Evolutionary conservation across 2,797 vertebrate genomes (phyloP), one percentile per base, ranked within the genome.

Genomic region (Mionectes olivaceus): DNA sequence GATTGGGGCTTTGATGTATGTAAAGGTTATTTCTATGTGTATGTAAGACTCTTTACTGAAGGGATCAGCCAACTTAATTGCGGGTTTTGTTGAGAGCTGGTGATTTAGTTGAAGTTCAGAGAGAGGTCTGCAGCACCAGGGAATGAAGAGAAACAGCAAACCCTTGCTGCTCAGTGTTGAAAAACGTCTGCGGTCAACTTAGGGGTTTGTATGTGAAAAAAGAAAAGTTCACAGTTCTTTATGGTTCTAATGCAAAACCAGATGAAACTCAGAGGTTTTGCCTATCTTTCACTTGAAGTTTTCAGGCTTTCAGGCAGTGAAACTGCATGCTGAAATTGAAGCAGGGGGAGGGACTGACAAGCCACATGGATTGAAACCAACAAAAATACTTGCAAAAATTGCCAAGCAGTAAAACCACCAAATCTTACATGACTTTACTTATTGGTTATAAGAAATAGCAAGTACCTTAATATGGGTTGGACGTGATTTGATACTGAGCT

Each of bases 31-130:
- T 94, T 90, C 94, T 84, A 13, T 90, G 89, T 87, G 74, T 77
- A 79, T 74, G 86, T 93, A 91, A 81, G 89, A 80, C 74, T 60
- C 85, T 90, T 74, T 57, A 74, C 74, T 65, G 80, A 87, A 77
- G 68, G 90, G 64, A 94, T 79, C 90, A 77, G 91, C 73, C 85
- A 94, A 88, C 85, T 89, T 96, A 94, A 95, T 91, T 96, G 93
- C 1, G 75, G 87, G 93, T 94, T 94, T 95, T 97, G 80, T 96
- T 86, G 95, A 90, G 80, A 94, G 77, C 79, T 88, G 78, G 69
- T 83, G 85, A 95, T 96, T 92, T 90, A 90, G 89, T 82, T 94
- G 39, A 89, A 74, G 91, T 96, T 96, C 85, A 96, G 83, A 70
- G 74, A 92, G 78, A 91, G 77, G 85, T 94, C 80, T 74, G 27